Base-by-base conservation (phyloP, 2,888 invertebrate genomes). In the Drosophila nr. perissopoda region DNA sequence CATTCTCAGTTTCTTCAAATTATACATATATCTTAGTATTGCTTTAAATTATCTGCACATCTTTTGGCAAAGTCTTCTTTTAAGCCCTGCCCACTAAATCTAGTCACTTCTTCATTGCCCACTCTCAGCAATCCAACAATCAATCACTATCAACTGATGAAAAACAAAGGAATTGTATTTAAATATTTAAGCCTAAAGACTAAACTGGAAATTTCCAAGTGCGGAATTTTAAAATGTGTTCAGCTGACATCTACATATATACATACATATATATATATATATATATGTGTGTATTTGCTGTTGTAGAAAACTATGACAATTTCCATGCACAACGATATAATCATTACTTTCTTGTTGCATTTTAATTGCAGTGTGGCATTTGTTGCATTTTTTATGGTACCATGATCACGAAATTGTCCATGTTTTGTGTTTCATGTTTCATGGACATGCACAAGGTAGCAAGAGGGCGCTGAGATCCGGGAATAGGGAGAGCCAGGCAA, bases 301-400 rank as follows among this genome's bases (percentile, higher is more conserved):
- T 21, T 46, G 4, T 46, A 46, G 25, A 46, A 36, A 36, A 54
- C 11, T 27, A 18, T 25, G 25, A 36, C 54, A 54, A n/a, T 54
- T 54, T 38, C 27, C 38, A 11, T 27, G n/a, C 38, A 56, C n/a
- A 38, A n/a, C 21, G 7, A 27, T 36, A 21, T n/a, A 21, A 48
- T 66, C 64, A 56, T 73, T 54, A 82, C 76, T 78, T 76, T 80
- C 66, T 76, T 68, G 72, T 78, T 76, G 63, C 70, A 52, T 13
- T 61, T 72, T 79, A 81, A 76, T 76, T 74, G 66, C 69, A 16
- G 65, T 70, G 59, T 68, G 71, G 74, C 81, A 74, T 81, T 68
- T 68, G 86, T 70, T 82, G 73, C 81, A 83, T 74, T 79, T 70
- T 86, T 84, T 68, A 82, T 82, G 80, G 71, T 60, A n/a, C 13